Percentiles rank a stretch among this genome's conserved stretches.
Evolutionary conservation across 2,113 vertebrate genomes (phyloP).

Genomic region (Nibea coibor): DNA sequence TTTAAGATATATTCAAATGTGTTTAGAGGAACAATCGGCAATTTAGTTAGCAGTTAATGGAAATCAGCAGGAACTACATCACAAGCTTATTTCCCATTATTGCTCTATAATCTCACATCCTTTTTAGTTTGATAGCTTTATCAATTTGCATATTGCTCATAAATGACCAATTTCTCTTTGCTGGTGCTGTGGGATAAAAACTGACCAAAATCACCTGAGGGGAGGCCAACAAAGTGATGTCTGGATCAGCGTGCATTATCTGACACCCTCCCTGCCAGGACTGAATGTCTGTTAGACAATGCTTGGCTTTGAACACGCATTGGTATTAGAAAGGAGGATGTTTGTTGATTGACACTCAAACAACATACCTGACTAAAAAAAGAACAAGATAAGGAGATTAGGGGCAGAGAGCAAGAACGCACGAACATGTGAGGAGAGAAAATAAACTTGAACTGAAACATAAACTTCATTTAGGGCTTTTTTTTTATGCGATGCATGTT

Average conservation of each 20-base stretch:
- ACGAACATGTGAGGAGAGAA: no score
- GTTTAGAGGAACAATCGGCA: not conserved
- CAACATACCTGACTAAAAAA: not conserved
- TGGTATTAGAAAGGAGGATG: not conserved
- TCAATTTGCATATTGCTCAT: not conserved
- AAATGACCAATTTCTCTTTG: not conserved
- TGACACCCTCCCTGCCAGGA: not conserved
- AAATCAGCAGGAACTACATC: no score
- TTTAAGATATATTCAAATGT: not conserved
- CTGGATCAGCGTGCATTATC: not conserved
- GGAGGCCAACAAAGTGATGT: not conserved
- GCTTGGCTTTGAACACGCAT: not conserved
- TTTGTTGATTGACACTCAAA: not conserved
- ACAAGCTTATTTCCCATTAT: no score
- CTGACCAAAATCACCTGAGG: not conserved
- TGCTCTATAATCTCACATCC: not conserved
- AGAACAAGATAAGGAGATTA: not conserved
- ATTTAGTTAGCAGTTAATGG: not conserved
- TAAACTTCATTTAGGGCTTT: not conserved
- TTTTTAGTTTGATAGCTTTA: not conserved
- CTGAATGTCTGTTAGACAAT: not conserved
- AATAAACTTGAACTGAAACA: not conserved
- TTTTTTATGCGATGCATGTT: not conserved
- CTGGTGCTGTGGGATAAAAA: not conserved
- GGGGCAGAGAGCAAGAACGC: not conserved